Evolutionary conservation across 2,113 vertebrate genomes (phyloP).

Genomic region (Stegostoma tigrinum): DNA sequence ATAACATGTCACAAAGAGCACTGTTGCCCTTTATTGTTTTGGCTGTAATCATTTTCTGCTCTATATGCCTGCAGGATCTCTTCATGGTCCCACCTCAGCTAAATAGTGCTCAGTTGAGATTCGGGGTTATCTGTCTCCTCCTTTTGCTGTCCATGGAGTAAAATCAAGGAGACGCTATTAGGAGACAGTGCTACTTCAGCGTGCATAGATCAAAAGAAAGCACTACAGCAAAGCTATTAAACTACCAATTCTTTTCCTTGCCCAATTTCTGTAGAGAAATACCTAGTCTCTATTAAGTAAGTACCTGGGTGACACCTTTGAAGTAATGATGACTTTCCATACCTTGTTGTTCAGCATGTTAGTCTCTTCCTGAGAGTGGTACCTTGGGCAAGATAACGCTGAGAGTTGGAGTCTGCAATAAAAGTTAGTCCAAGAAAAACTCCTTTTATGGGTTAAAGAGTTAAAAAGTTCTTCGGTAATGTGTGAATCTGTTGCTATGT

Average conservation of each 20-base stretch:
- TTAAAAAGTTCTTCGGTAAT: constrained; percentile 33
- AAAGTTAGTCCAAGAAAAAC: neutral
- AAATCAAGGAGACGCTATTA: neutral
- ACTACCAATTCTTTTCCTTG: neutral
- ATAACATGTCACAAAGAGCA: neutral
- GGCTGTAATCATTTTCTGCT: neutral
- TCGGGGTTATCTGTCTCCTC: neutral
- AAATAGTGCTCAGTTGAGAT: neutral
- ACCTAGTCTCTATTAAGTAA: neutral
- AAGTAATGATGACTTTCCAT: neutral
- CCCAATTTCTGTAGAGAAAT: neutral
- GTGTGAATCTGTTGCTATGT: constrained; percentile 33
- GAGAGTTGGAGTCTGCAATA: neutral
- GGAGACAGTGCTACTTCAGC: neutral
- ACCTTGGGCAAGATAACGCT: neutral
- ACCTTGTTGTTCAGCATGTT: neutral
- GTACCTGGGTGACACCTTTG: neutral
- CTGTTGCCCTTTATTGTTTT: neutral
- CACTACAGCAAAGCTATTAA: neutral
- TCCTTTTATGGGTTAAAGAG: constrained; percentile 22
- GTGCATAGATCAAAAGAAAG: neutral
- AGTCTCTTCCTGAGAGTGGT: neutral
- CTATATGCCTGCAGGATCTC: neutral
- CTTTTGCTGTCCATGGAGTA: neutral
- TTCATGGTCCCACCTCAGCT: neutral